Evolutionary conservation across 30 jellyfish, hydroid and myxozoan species (phyloP).

Genomic region (Aurelia aurita): DNA sequence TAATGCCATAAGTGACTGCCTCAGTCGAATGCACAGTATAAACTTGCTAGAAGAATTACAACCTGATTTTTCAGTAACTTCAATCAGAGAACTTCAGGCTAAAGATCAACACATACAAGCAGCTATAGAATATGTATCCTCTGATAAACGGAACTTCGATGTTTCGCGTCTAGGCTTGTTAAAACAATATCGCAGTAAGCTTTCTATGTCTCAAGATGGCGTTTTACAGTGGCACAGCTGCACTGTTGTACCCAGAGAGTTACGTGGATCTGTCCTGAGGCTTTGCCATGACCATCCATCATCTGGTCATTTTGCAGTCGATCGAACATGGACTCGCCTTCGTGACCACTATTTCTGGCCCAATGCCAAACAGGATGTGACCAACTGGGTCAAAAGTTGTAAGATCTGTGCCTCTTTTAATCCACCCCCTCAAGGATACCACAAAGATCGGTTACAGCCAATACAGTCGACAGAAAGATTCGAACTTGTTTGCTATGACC

Average conservation of each 20-base stretch:
- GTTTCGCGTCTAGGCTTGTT: conserved; percentile 21
- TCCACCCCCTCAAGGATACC: conserved; percentile 43
- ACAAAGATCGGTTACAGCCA: too few species aligned
- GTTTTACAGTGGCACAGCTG: conserved; percentile 29
- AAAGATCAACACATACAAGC: conserved; percentile 19
- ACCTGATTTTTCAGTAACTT: conserved; percentile 4
- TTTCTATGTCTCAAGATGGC: conserved; percentile 13
- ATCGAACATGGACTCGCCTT: conserved; percentile 42
- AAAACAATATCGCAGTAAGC: background rate
- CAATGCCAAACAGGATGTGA: conserved; percentile 8
- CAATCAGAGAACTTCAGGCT: conserved; percentile 31
- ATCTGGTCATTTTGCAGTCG: conserved; percentile 27
- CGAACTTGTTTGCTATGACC: too few species aligned
- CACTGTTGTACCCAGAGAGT: conserved; percentile 20
- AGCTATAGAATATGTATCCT: background rate
- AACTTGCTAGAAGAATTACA: conserved; percentile 22
- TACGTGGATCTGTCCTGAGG: conserved; percentile 13
- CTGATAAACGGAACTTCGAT: too few species aligned
- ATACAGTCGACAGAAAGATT: too few species aligned
- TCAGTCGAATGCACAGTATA: conserved; percentile 46
- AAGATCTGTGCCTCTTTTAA: conserved; percentile 5
- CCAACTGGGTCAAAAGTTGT: conserved; percentile 46
- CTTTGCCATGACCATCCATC: conserved; percentile 52
- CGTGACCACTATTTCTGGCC: conserved; percentile 29
- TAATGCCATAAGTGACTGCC: conserved; percentile 55